phyloP scores from a whole-genome alignment of 2,888 invertebrate genomes.

The Agonum fuliginosum region DNA sequence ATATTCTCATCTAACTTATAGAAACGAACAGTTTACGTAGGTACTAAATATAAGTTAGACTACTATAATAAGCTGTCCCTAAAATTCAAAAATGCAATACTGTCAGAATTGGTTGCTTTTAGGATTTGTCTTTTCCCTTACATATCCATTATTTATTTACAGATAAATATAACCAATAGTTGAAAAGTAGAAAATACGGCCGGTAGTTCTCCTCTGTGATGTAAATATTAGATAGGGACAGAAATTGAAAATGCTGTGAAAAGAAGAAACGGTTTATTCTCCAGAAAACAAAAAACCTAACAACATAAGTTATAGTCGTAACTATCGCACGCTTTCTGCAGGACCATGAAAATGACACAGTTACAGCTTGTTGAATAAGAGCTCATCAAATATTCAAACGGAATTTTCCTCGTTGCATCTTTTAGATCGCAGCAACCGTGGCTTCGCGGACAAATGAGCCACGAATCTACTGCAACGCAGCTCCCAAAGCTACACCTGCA shows the following conservation, averaged over 20 bases:
- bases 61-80: too few relatives aligned
- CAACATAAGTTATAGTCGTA: background rate
- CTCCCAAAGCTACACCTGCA: slow-evolving; percentile 34
- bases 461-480: slow-evolving; percentile 47
- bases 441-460: slow-evolving; percentile 19
- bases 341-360: slow-evolving; percentile 8
- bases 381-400: slow-evolving; percentile 49
- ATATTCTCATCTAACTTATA: too few relatives aligned
- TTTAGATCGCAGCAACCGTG: slow-evolving; percentile 26
- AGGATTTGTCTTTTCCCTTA: too few relatives aligned
- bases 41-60: too few relatives aligned
- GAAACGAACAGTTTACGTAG: too few relatives aligned
- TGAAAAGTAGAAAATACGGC: too few relatives aligned
- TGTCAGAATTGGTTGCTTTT: too few relatives aligned
- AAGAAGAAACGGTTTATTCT: background rate
- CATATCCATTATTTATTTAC: too few relatives aligned
- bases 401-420: slow-evolving; percentile 45
- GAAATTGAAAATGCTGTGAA: background rate
- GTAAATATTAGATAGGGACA: too few relatives aligned
- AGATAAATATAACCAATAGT: too few relatives aligned
- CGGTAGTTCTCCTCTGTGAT: too few relatives aligned
- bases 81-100: too few relatives aligned
- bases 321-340: background rate
- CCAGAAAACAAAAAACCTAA: background rate
- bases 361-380: slow-evolving; percentile 37